phyloP scores from a whole-genome alignment of 1,140 invertebrate species.

The Pseudomyrmex pallidus region DNA sequence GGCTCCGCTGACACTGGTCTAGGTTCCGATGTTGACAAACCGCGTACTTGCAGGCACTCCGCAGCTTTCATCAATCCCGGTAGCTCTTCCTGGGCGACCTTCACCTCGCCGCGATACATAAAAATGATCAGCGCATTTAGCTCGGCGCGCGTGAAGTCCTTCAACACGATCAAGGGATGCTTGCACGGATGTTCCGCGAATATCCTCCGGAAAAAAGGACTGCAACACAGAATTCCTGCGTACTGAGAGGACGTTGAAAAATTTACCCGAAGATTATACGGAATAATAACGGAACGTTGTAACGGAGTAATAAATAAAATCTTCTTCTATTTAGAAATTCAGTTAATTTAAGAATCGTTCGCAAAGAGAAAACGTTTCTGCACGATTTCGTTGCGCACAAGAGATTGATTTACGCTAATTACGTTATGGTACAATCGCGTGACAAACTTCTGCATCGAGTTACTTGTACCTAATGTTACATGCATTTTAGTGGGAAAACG shows the following conservation, averaged over 20 bases:
- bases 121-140: constrained; percentile 95
- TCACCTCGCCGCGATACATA: constrained; percentile 96
- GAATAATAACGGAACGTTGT: too few species aligned
- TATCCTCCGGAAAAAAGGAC: constrained; percentile 94
- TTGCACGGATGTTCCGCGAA: constrained; percentile 97
- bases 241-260: background rate
- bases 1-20: constrained; percentile 84
- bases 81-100: constrained; percentile 93
- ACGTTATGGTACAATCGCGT: constrained; percentile 5
- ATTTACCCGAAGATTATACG: too few species aligned
- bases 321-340: background rate
- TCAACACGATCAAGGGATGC: constrained; percentile 95
- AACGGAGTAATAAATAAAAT: background rate
- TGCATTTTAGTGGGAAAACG: constrained; percentile 32
- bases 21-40: constrained; percentile 90
- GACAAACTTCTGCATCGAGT: constrained; percentile 15
- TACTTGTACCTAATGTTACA: constrained; percentile 20
- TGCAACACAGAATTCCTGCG: constrained; percentile 80
- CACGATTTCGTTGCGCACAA: background rate
- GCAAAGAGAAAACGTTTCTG: background rate
- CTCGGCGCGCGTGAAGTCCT: constrained; percentile 94
- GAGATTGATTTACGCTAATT: constrained; percentile 12
- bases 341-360: background rate
- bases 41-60: constrained; percentile 93
- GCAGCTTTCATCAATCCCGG: constrained; percentile 93